These are phyloP conservation scores for Nephrotoma appendiculata DNA, from an alignment of 2,888 invertebrate species.

Conservation along the genomic window DNA sequence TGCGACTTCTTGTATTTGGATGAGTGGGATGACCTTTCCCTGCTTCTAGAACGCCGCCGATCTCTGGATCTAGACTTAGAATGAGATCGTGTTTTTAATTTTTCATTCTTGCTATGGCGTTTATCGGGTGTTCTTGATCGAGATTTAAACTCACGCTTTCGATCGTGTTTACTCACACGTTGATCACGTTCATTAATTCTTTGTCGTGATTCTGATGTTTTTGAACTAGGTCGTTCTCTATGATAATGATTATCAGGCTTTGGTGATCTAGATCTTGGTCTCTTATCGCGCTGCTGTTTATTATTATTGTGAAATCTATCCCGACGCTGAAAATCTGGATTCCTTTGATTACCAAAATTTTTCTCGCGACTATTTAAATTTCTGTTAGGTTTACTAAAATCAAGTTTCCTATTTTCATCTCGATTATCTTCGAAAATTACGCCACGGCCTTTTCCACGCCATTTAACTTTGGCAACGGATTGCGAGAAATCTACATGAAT, in stretches of 20 bases:
- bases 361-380: neutral
- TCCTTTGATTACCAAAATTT: neutral
- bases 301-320: neutral
- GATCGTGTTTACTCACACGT: neutral
- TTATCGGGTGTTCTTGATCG: neutral
- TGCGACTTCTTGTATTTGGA: neutral
- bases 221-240: neutral
- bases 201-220: neutral
- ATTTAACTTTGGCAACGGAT: constrained; percentile 88
- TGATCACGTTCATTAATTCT: neutral
- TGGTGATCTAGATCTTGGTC: neutral
- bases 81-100: neutral
- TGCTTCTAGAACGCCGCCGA: neutral
- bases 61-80: neutral
- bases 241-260: neutral
- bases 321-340: neutral
- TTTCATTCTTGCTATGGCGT: neutral
- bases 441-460: constrained; percentile 78
- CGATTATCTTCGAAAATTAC: constrained; percentile 33
- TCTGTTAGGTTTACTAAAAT: constrained; percentile 6
- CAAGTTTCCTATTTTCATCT: constrained; percentile 9
- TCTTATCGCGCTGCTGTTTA: neutral
- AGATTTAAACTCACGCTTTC: neutral
- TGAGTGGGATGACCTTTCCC: neutral
- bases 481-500: constrained; percentile 99